These are phyloP conservation scores for Monodelphis domestica DNA, from an alignment of 2,797 vertebrate genomes.

Conservation along the genomic window DNA sequence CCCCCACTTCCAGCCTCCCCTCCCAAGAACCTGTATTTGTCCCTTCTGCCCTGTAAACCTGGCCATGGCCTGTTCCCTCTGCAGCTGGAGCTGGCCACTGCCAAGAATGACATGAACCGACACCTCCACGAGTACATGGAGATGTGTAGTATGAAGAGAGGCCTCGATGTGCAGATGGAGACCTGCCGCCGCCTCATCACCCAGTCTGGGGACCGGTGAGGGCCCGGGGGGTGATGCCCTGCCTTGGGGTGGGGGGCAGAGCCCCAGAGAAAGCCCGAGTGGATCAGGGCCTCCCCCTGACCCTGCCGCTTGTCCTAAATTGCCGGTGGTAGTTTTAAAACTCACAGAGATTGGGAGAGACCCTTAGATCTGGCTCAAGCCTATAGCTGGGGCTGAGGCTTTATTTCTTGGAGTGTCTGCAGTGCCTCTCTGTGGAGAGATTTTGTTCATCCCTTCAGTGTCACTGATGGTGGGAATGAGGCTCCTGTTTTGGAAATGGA, in stretches of 20 bases:
- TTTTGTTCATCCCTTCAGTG: neutral
- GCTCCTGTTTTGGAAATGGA: neutral
- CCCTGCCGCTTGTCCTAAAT: neutral
- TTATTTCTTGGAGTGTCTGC: neutral
- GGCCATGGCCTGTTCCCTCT: neutral
- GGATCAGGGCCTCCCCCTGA: too few relatives aligned
- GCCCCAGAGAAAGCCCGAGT: neutral
- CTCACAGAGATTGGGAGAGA: neutral
- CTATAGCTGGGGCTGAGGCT: neutral
- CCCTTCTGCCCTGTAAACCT: neutral
- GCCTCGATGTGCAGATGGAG: constrained; percentile 98
- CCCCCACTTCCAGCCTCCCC: neutral
- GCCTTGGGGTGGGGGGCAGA: too few relatives aligned
- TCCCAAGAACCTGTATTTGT: neutral
- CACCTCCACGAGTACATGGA: constrained; percentile 99
- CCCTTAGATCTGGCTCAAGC: neutral
- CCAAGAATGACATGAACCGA: constrained; percentile 97
- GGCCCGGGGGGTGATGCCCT: accelerated
- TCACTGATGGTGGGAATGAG: neutral
- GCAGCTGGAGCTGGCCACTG: constrained; percentile 95
- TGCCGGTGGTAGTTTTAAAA: neutral
- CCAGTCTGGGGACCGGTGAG: constrained; percentile 93
- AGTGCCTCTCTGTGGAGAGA: neutral
- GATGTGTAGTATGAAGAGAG: constrained; percentile 99
- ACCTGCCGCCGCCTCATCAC: constrained; percentile 96